Base-by-base conservation (phyloP, 2,797 vertebrate species). In the Hylomyscus alleni region DNA sequence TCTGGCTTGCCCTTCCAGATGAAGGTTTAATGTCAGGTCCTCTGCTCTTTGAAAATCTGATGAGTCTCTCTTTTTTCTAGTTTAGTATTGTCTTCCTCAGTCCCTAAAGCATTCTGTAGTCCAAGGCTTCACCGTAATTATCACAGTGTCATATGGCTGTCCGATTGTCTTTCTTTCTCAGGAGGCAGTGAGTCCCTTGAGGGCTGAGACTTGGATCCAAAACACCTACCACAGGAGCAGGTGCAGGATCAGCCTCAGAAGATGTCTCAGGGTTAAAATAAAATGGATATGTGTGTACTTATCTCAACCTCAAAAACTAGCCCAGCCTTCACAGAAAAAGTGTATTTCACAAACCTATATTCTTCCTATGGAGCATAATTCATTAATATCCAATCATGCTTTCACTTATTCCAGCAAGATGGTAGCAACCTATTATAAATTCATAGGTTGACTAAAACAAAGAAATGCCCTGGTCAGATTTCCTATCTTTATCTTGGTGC, bases 201-300 rank as follows among this genome's bases (percentile, higher is more conserved):
- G 54, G 65, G 3, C 52, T 84, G 13, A 31, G 37, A 93, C 81
- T 54, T 92, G 73, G 52, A 73, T 50, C 67, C 77, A 81, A 12
- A 89, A 22, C 50, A 50, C 31, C 62, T 47, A 40, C 44, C 85
- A 60, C 34, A 44, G 34, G 54, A 50, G 58, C 58, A 90, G 47
- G 73, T 73, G 19, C 47, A 81, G n/a, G 1, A 5, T 85, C 29
- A 92, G 52, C 44, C 58, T 93, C 76, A 75, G 67, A 62, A 91
- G 81, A 92, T 34, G 7, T 56, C 82, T 56, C 62, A 50, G 77
- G 82, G 50, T 56, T 92, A 47, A 91, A 92, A 94, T 73, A 22
- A 83, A 91, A 83, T 83, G 37, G 85, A 77, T 40, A n/a, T 86
- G 60, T 93, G 52, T 88, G 26, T 37, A 90, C 90, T 90, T 77